Conservation (phyloP, 2,113 vertebrate genomes). For the Ailurus styani region DNA sequence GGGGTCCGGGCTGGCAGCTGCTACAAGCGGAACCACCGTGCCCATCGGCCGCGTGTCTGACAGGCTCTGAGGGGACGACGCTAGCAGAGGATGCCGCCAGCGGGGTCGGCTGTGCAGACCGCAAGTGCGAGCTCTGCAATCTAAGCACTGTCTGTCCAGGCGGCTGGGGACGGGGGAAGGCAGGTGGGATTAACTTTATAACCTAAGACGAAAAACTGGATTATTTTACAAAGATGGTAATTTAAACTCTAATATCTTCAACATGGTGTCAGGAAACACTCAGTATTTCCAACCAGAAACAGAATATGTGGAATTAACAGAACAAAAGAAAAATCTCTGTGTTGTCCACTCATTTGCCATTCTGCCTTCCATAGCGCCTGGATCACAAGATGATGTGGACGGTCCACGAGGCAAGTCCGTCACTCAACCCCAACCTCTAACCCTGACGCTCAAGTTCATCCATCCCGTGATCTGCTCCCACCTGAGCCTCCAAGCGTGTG, state of each 20-base stretch:
- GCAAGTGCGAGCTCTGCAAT: accelerated
- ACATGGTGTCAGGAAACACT: neutral
- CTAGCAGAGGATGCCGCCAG: too few species aligned
- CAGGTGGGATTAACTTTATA: neutral
- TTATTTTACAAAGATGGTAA: too few species aligned
- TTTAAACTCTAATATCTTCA: neutral
- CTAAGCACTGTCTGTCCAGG: neutral
- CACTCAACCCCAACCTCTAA: accelerated
- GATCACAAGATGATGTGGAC: accelerated
- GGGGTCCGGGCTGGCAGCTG: neutral
- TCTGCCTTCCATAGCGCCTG: accelerated
- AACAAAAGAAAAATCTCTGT: neutral
- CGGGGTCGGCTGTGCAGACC: neutral
- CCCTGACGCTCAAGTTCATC: too few species aligned
- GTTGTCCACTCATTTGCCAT: accelerated
- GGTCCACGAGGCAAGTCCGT: accelerated
- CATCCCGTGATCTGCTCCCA: accelerated
- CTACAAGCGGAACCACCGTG: neutral
- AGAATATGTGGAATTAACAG: accelerated
- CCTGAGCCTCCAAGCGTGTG: accelerated
- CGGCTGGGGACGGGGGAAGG: too few species aligned
- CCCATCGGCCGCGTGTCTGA: neutral
- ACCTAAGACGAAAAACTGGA: neutral
- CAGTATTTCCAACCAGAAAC: neutral
- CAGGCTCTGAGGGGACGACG: too few species aligned